Conservation (phyloP, 2,113 vertebrate genomes). For the Pygathrix nemaeus region DNA sequence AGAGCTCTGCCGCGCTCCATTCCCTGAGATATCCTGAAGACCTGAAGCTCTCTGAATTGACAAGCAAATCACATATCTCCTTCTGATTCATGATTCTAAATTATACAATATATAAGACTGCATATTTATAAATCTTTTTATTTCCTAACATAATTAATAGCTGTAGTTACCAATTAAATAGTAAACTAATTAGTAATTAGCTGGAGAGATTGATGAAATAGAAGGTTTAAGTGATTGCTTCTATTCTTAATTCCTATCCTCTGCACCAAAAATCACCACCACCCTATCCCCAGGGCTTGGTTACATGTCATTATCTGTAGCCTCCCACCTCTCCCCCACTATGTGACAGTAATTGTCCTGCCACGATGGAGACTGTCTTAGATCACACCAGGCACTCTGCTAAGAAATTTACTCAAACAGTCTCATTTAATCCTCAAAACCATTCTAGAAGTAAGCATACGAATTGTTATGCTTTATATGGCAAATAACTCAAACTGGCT, state of each 20-base stretch:
- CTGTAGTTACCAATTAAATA: conserved; percentile 47
- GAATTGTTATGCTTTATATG: not conserved
- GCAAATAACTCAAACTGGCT: not conserved
- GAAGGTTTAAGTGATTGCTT: conserved; percentile 44
- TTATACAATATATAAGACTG: conserved; percentile 56
- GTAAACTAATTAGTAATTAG: conserved; percentile 53
- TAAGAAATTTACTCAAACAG: not conserved
- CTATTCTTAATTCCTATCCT: conserved; percentile 56
- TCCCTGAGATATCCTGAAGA: not conserved
- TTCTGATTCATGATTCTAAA: conserved; percentile 67
- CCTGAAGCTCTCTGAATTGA: not conserved
- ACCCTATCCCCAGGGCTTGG: not conserved
- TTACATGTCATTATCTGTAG: not conserved
- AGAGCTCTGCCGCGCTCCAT: not conserved
- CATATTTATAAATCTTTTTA: conserved; percentile 49
- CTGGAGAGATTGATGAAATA: not conserved
- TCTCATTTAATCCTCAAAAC: not conserved
- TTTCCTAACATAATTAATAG: conserved; percentile 63
- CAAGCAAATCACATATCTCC: not conserved
- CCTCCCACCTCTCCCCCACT: not conserved
- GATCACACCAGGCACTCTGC: not conserved
- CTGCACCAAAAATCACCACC: not conserved
- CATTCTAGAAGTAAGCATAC: not conserved
- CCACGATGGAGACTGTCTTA: not conserved
- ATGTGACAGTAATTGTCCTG: not conserved